Conservation (phyloP, 2,888 invertebrate genomes). For the Plagodis dolabraria region DNA sequence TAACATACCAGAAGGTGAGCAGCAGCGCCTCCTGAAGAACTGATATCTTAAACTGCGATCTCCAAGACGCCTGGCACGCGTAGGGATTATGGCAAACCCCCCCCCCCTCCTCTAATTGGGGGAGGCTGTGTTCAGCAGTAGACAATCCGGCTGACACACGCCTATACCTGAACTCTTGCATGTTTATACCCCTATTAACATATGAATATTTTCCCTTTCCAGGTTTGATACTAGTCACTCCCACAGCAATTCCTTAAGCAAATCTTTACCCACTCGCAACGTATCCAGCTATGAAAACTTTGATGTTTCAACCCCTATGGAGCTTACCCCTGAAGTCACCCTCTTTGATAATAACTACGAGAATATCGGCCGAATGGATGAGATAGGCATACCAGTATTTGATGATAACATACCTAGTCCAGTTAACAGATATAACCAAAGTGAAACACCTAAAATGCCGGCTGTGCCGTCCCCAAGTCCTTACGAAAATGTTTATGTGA, state of each 20-base stretch:
- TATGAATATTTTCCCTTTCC: conserved; percentile 32
- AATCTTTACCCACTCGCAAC: conserved; percentile 68
- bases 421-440: conserved; percentile 53
- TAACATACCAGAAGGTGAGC: too few relatives aligned
- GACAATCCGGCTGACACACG: too few relatives aligned
- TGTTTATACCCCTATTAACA: neutral
- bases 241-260: conserved; percentile 57
- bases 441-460: conserved; percentile 35
- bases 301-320: conserved; percentile 56
- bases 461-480: conserved; percentile 70
- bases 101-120: too few relatives aligned
- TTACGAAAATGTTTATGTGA: conserved; percentile 86
- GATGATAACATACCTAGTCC: conserved; percentile 69
- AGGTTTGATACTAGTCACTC: conserved; percentile 81
- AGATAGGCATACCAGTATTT: conserved; percentile 76
- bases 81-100: too few relatives aligned
- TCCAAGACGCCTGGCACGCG: too few relatives aligned
- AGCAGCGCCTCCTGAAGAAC: too few relatives aligned
- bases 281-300: conserved; percentile 85
- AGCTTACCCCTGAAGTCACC: conserved; percentile 66
- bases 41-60: too few relatives aligned
- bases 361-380: conserved; percentile 74
- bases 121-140: too few relatives aligned
- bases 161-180: neutral
- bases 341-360: conserved; percentile 63